phyloP scores from a whole-genome alignment of 2,888 invertebrate genomes.

The Brachypalpus laphriformis region DNA sequence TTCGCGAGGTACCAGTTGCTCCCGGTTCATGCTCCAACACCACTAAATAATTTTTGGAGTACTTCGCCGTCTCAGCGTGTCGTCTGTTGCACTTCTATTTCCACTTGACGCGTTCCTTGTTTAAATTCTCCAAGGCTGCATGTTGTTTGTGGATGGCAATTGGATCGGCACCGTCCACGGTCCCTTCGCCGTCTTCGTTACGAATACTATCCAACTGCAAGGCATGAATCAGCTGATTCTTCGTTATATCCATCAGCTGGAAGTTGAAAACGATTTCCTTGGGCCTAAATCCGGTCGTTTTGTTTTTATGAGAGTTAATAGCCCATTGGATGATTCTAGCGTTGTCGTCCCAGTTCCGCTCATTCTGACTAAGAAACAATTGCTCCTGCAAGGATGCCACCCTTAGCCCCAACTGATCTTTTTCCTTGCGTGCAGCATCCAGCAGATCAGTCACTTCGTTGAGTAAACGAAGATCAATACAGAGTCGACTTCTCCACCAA shows the following conservation, averaged over 20 bases:
- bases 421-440: conserved; percentile 88
- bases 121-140: no score
- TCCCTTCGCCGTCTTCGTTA: no score
- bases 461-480: conserved; percentile 1
- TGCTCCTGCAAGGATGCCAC: conserved; percentile 88
- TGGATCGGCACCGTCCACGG: no score
- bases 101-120: no score
- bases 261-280: conserved; percentile 7
- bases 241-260: no score
- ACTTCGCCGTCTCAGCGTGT: no score
- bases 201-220: not conserved
- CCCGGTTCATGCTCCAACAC: no score
- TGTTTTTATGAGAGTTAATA: not conserved
- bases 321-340: no score
- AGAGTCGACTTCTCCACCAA: conserved; percentile 3
- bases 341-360: no score
- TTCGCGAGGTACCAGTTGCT: no score
- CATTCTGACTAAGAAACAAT: conserved; percentile 87
- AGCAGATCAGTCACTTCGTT: conserved; percentile 86
- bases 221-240: conserved; percentile 3
- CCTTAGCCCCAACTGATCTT: conserved; percentile 88
- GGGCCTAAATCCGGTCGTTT: conserved; percentile 4
- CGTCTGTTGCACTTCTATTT: no score
- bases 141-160: not conserved
- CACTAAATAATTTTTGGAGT: no score